Percentiles rank a stretch among this genome's conserved stretches.
Evolutionary conservation across 1,140 invertebrate species (phyloP).

Genomic region (Penaeus chinensis): DNA sequence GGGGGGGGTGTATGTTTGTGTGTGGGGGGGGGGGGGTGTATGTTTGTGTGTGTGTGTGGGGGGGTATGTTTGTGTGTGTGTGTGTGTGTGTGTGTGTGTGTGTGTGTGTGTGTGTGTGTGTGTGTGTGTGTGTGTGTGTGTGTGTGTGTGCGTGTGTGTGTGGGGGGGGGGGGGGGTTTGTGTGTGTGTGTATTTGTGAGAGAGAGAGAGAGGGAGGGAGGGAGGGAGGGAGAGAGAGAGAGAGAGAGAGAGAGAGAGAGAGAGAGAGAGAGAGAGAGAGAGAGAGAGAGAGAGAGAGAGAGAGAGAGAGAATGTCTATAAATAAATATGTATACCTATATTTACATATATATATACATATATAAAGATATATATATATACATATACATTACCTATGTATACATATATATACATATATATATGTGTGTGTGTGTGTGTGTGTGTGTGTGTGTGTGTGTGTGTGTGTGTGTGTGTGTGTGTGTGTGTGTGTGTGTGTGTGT

Average conservation of each 20-base stretch:
- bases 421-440: neutral
- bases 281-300: neutral
- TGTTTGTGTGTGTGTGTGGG: neutral
- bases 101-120: neutral
- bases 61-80: neutral
- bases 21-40: neutral
- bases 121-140: neutral
- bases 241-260: conserved; percentile 15
- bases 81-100: no score
- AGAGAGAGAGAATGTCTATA: neutral
- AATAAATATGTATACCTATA: conserved; percentile 8
- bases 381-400: neutral
- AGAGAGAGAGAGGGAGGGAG: conserved; percentile 7
- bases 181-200: neutral
- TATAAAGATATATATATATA: conserved; percentile 18
- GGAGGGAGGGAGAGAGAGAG: conserved; percentile 9
- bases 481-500: neutral
- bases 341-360: conserved; percentile 3
- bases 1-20: no score
- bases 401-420: conserved; percentile 18
- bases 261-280: conserved; percentile 11
- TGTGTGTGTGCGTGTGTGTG: no score
- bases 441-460: neutral
- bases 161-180: no score
- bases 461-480: neutral